A percentile compares a stretch with the other conserved stretches of the same genome.
These are phyloP conservation scores for Scatophagus argus DNA, from an alignment of 2,113 vertebrate genomes.

Conservation along the genomic window DNA sequence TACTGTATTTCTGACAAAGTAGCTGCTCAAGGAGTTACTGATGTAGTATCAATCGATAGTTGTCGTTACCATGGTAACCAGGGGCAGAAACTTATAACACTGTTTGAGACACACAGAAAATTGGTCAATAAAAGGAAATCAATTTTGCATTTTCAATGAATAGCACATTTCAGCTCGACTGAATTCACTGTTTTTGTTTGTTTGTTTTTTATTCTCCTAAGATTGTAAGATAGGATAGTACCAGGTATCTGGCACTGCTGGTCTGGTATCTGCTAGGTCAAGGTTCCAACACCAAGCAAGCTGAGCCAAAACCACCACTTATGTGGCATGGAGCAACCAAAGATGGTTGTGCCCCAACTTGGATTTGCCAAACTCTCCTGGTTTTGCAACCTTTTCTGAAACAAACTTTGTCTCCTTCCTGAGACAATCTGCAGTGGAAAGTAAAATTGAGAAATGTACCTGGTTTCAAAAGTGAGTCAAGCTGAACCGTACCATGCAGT, in stretches of 20 bases:
- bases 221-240: too few species aligned
- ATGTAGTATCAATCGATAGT: background rate
- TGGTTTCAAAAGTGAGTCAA: background rate
- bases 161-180: too few species aligned
- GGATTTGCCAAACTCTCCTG: background rate
- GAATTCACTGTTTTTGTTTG: too few species aligned
- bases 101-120: background rate
- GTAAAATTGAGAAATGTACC: background rate
- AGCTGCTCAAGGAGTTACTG: too few species aligned
- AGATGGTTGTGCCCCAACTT: too few species aligned
- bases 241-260: too few species aligned
- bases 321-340: too few species aligned
- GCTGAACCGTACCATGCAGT: background rate
- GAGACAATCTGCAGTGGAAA: background rate
- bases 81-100: background rate
- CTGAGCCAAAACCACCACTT: too few species aligned
- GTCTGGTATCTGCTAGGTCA: too few species aligned
- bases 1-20: too few species aligned
- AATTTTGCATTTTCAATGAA: background rate
- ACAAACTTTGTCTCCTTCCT: background rate
- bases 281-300: too few species aligned
- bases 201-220: too few species aligned
- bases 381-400: background rate
- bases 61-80: background rate
- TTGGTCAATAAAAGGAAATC: conserved; percentile 14